These are phyloP conservation scores for Rhingia campestris DNA, from an alignment of 2,888 invertebrate species.

Conservation along the genomic window DNA sequence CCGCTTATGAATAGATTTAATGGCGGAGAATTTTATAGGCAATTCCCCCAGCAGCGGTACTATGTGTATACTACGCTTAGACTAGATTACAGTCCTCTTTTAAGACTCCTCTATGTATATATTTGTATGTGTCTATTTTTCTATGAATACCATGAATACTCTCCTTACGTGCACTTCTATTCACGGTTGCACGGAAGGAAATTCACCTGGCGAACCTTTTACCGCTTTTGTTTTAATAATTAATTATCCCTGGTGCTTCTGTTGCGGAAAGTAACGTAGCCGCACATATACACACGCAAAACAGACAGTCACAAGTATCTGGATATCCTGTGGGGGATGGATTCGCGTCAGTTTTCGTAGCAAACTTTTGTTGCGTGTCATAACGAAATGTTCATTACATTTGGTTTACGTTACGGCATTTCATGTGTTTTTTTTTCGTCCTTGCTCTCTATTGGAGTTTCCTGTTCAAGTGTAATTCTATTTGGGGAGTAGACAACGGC, in stretches of 20 bases:
- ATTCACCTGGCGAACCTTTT: slow-evolving; percentile 71
- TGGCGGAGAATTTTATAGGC: slow-evolving; percentile 68
- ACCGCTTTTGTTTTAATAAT: slow-evolving; percentile 73
- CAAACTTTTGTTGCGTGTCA: slow-evolving; percentile 74
- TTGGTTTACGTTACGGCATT: slow-evolving; percentile 54
- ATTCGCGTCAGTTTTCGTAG: slow-evolving; percentile 39
- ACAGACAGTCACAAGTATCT: slow-evolving; percentile 38
- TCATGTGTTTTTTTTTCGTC: slow-evolving; percentile 15
- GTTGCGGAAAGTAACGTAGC: slow-evolving; percentile 54
- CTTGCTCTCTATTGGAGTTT: slow-evolving; percentile 12
- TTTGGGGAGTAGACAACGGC: slow-evolving; percentile 1
- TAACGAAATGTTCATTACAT: slow-evolving; percentile 70
- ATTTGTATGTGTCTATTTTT: not conserved
- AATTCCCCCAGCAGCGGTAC: slow-evolving; percentile 29
- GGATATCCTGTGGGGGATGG: slow-evolving; percentile 42
- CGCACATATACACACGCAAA: not conserved
- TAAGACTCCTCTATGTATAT: slow-evolving; percentile 37
- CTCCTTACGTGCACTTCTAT: slow-evolving; percentile 29
- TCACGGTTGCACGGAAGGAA: slow-evolving; percentile 54
- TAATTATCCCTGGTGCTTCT: slow-evolving; percentile 67
- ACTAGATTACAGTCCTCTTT: slow-evolving; percentile 52
- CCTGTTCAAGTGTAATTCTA: slow-evolving; percentile 55
- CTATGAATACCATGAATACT: slow-evolving; percentile 8
- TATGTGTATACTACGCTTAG: slow-evolving; percentile 34
- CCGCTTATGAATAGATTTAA: slow-evolving; percentile 72